phyloP scores from a whole-genome alignment of 2,797 vertebrate species.

The Anguilla pacifica region DNA sequence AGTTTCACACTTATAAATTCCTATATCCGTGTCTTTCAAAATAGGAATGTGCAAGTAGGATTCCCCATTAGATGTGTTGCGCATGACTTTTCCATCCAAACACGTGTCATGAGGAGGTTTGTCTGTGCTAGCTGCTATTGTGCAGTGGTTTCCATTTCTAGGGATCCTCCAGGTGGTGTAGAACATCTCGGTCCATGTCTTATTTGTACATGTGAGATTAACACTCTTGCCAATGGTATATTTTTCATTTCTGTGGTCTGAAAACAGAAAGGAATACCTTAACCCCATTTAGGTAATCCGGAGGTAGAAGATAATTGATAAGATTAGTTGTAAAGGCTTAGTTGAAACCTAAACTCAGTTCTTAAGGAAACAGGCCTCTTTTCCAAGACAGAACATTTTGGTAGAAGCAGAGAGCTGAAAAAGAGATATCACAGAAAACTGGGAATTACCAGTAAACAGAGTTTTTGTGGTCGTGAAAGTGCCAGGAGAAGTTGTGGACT shows the following conservation, averaged over 20 bases:
- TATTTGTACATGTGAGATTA: background rate
- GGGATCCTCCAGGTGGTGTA: constrained; percentile 61
- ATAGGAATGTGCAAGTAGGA: constrained; percentile 63
- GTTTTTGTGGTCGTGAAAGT: background rate
- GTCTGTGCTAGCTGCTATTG: accelerated
- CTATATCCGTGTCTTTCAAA: constrained; percentile 59
- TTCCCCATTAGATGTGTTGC: constrained; percentile 35
- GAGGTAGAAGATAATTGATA: background rate
- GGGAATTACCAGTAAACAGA: background rate
- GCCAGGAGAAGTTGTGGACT: background rate
- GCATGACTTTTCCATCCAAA: constrained; percentile 52
- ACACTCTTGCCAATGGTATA: background rate
- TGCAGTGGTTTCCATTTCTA: constrained; percentile 20
- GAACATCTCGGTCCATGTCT: constrained; percentile 30
- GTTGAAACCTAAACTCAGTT: background rate
- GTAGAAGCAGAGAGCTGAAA: background rate
- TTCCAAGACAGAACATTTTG: background rate
- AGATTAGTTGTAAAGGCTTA: background rate
- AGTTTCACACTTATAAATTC: constrained; percentile 62
- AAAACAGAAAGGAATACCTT: background rate
- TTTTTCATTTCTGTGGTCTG: background rate
- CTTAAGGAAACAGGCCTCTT: background rate
- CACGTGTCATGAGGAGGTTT: constrained; percentile 25
- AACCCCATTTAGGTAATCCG: background rate
- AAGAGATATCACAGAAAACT: background rate